A percentile compares a stretch with the other conserved stretches of the same genome.
Conservation (phyloP, 2,113 vertebrate genomes). For the Tetrao urogallus region DNA sequence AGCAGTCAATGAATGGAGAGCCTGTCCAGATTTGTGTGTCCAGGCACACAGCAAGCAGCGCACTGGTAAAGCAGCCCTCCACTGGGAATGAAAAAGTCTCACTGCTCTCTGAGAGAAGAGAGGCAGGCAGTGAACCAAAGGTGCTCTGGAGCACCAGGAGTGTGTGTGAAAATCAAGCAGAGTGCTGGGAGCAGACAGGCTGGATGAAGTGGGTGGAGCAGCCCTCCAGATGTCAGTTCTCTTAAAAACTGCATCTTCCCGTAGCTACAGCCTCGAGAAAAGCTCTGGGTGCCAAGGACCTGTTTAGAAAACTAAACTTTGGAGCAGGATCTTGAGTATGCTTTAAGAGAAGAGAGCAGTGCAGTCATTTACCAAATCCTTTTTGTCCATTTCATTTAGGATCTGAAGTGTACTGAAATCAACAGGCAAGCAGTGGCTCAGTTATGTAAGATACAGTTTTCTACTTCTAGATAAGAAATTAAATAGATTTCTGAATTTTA, state of each 20-base stretch:
- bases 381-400: background rate
- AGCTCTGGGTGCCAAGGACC: background rate
- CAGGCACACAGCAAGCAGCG: accelerated
- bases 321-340: background rate
- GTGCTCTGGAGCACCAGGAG: background rate
- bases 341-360: background rate
- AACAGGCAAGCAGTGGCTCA: background rate
- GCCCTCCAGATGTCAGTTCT: background rate
- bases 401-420: background rate
- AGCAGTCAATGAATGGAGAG: background rate
- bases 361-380: background rate
- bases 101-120: background rate
- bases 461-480: background rate
- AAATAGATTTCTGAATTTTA: background rate
- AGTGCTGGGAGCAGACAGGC: accelerated
- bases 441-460: background rate
- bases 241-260: background rate
- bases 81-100: background rate
- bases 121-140: background rate
- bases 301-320: background rate
- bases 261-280: background rate
- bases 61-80: background rate
- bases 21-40: background rate
- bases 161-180: background rate
- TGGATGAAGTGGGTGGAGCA: accelerated